A percentile compares a stretch with the other conserved stretches of the same genome.
Evolutionary conservation across 1,140 invertebrate species (phyloP).

Genomic region (Brachionus rubens): DNA sequence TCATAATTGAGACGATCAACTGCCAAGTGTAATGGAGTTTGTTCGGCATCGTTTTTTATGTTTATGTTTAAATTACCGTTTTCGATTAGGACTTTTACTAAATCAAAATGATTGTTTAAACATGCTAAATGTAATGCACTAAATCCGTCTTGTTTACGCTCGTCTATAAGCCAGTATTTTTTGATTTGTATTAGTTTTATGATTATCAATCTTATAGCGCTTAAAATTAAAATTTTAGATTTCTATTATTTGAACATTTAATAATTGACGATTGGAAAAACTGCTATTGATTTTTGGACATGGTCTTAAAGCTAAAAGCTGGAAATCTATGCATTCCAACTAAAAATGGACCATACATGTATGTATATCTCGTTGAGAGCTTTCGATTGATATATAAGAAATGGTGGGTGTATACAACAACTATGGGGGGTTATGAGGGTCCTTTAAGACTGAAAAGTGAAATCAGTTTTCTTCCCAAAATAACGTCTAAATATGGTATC

Average conservation of each 20-base stretch:
- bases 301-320: too few species aligned
- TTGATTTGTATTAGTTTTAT: slow-evolving; percentile 22
- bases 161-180: slow-evolving; percentile 28
- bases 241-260: background rate
- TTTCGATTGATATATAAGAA: too few species aligned
- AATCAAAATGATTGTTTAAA: slow-evolving; percentile 93
- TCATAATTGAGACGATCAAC: slow-evolving; percentile 92
- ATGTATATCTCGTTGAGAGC: too few species aligned
- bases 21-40: slow-evolving; percentile 88
- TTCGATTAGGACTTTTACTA: slow-evolving; percentile 75
- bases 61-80: slow-evolving; percentile 83
- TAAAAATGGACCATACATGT: too few species aligned
- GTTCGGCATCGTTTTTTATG: slow-evolving; percentile 86
- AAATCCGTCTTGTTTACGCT: slow-evolving; percentile 96
- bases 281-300: too few species aligned
- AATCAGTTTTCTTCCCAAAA: too few species aligned
- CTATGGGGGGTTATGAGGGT: too few species aligned
- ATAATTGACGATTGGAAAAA: too few species aligned
- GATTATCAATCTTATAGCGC: slow-evolving; percentile 15
- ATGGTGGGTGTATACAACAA: too few species aligned
- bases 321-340: too few species aligned
- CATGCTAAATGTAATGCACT: slow-evolving; percentile 90
- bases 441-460: too few species aligned
- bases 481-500: too few species aligned
- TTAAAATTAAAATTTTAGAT: background rate